Percentiles rank a stretch among this genome's conserved stretches.
Conservation (phyloP, 2,113 vertebrate genomes). For the Pachypanchax playfairii region DNA sequence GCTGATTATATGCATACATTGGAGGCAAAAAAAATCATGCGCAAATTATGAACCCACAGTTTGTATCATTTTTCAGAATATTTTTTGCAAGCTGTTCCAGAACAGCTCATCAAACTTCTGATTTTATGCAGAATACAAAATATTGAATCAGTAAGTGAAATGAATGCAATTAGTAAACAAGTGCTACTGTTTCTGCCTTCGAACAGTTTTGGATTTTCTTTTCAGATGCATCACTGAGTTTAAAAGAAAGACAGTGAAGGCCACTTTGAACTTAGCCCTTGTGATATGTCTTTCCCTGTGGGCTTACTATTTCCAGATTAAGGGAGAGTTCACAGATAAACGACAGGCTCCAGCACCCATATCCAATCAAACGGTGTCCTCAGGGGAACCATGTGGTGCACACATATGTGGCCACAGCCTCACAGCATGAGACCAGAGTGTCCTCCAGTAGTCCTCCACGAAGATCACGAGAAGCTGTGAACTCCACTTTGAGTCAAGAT, state of each 20-base stretch:
- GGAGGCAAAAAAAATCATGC: constrained; percentile 2
- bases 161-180: constrained; percentile 22
- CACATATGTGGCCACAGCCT: constrained; percentile 74
- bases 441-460: constrained; percentile 74
- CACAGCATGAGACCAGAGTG: constrained; percentile 61
- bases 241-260: constrained; percentile 53
- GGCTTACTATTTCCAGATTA: constrained; percentile 78
- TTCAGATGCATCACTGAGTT: constrained; percentile 63
- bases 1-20: not conserved
- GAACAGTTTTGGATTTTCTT: too few relatives aligned
- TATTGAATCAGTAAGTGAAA: constrained; percentile 14
- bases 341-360: constrained; percentile 73
- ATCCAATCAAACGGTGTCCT: constrained; percentile 74
- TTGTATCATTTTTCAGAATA: not conserved
- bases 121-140: constrained; percentile 13
- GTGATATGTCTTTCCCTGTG: constrained; percentile 72
- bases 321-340: constrained; percentile 72
- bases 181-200: constrained; percentile 38
- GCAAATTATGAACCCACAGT: not conserved
- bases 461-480: constrained; percentile 55
- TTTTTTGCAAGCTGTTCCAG: not conserved
- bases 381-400: constrained; percentile 71
- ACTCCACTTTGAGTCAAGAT: constrained; percentile 39
- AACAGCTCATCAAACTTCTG: constrained; percentile 4
- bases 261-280: constrained; percentile 59